A percentile compares a stretch with the other conserved stretches of the same genome.
Evolutionary conservation across 2,888 invertebrate genomes (phyloP).

Genomic region (Buathra laborator): DNA sequence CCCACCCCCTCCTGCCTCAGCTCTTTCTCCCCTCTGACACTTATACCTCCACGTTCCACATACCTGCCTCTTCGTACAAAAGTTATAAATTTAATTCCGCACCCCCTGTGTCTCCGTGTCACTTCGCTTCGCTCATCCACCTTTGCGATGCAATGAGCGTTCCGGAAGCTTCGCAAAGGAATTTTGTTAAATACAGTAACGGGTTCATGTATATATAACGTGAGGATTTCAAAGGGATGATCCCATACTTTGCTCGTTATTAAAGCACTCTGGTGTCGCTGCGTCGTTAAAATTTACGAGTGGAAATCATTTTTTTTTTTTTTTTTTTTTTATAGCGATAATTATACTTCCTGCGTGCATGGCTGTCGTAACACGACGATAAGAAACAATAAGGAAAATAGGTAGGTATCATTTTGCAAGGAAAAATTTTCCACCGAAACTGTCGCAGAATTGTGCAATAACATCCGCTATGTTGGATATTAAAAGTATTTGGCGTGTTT

Average conservation of each 20-base stretch:
- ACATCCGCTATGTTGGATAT: slow-evolving; percentile 72
- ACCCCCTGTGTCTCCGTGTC: slow-evolving; percentile 26
- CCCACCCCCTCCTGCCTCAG: neutral
- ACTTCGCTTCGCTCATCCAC: slow-evolving; percentile 29
- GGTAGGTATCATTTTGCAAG: neutral
- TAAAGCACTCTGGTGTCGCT: slow-evolving; percentile 1
- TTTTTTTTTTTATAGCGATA: neutral
- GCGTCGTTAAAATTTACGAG: slow-evolving; percentile 18
- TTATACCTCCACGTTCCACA: slow-evolving; percentile 41
- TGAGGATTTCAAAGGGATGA: neutral
- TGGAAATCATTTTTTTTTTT: neutral
- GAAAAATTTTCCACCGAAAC: neutral
- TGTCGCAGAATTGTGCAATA: slow-evolving; percentile 28
- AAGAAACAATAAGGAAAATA: neutral
- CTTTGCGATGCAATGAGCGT: slow-evolving; percentile 25
- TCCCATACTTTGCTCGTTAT: neutral
- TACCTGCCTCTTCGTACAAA: slow-evolving; percentile 44
- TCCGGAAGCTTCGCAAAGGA: slow-evolving; percentile 67
- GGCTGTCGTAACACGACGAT: neutral
- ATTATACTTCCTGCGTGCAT: neutral
- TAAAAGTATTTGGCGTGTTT: slow-evolving; percentile 77
- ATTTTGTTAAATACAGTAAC: slow-evolving; percentile 71
- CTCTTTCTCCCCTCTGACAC: neutral
- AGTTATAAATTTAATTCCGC: slow-evolving; percentile 56
- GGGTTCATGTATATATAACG: neutral